Evolutionary conservation across 92 coral and sea anemone genomes (phyloP).

Genomic region (Siderastrea siderea): DNA sequence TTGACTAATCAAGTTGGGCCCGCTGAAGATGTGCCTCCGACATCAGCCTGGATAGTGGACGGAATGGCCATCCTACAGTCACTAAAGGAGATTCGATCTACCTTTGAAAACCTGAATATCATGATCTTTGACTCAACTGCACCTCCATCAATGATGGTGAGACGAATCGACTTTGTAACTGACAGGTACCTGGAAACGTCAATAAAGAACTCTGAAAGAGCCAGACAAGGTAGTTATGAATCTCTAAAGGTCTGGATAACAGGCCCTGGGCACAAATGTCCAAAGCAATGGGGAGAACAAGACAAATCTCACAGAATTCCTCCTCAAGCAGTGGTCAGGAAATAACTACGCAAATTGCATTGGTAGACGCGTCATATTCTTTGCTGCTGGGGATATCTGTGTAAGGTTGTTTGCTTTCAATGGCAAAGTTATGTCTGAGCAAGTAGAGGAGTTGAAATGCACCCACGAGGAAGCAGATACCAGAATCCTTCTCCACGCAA

Average conservation of each 20-base stretch:
- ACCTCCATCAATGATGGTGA: constrained; percentile 41
- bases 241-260: neutral
- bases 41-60: constrained; percentile 72
- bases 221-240: neutral
- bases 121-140: constrained; percentile 38
- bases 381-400: neutral
- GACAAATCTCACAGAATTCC: neutral
- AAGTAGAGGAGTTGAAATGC: neutral
- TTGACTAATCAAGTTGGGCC: constrained; percentile 62
- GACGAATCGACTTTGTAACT: constrained; percentile 70
- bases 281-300: neutral
- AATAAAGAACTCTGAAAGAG: neutral
- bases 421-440: neutral
- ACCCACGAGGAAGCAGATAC: neutral
- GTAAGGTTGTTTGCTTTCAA: neutral
- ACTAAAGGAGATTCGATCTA: constrained; percentile 39
- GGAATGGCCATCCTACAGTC: constrained; percentile 68
- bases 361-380: neutral
- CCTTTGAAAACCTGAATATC: constrained; percentile 54
- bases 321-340: neutral
- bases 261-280: neutral
- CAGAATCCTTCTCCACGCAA: neutral
- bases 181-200: constrained; percentile 52
- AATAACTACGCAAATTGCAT: neutral
- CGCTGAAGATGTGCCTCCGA: constrained; percentile 76